Base-by-base conservation (phyloP, 2,113 vertebrate genomes). In the Strix uralensis region DNA sequence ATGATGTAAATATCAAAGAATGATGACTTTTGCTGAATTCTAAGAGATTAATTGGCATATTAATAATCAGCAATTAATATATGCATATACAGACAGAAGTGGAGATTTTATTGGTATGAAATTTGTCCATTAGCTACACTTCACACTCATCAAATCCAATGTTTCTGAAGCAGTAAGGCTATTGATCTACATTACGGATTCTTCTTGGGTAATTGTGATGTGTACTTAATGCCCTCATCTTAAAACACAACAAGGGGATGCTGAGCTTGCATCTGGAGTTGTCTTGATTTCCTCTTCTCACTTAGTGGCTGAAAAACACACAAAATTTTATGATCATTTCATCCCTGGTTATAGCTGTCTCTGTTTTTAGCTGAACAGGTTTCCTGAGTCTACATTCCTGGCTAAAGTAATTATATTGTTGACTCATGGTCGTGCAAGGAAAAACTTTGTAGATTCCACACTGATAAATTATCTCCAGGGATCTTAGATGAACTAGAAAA, bases 131-230 rank as follows among this genome's bases (percentile, higher is more conserved):
- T 94, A 93, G 32, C 66, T 80, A 65, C 36, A 70, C 54, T 95
- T 95, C 44, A 85, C 27, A 44, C 52, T 89, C 63, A 92, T 84
- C 81, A 92, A 69, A 91, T 81, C 40, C 27, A 54, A 5, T n/a
- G 36, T 58, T 90, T 93, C 81, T 62, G 54, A 72, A 85, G 85
- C 70, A 94, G 49, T 72, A 75, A 73, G 40, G 51, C 13, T 94
- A 92, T 90, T 90, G 96, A 96, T 80, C 74, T 82, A 63, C 25
- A 5, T 77, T 86, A 93, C 32, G 29, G 74, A 91, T 92, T 94
- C 63, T 81, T 5, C 54, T 88, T 6, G 21, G 79, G 30, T 73
- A 40, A 77, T 25, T 73, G 46, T 61, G 79, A 90, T 62, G 21
- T 62, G 74, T 80, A 36, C 91, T 94, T 94, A 92, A 94, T 77